Evolutionary conservation across 2,113 vertebrate species (phyloP).

Genomic region (Sceloporus undulatus): DNA sequence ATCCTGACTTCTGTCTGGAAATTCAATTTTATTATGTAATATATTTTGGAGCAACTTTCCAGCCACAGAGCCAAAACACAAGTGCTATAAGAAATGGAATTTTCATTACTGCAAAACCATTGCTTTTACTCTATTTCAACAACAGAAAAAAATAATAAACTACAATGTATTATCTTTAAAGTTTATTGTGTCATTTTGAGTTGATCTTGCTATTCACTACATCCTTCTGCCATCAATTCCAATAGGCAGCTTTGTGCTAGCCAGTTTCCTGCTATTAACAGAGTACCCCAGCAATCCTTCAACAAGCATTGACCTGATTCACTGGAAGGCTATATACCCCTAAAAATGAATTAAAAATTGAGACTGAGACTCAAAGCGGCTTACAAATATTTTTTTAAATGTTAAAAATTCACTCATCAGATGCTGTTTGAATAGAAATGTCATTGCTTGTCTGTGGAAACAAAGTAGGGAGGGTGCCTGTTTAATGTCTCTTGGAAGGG

Average conservation of each 20-base stretch:
- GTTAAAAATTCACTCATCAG: too few relatives aligned
- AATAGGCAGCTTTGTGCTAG: background rate
- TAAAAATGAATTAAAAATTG: background rate
- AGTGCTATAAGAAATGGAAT: constrained; percentile 70
- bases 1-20: constrained; percentile 72
- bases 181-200: constrained; percentile 33
- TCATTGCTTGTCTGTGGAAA: too few relatives aligned
- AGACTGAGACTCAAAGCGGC: too few relatives aligned
- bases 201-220: background rate
- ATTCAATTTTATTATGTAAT: constrained; percentile 74
- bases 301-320: background rate
- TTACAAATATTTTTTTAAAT: too few relatives aligned
- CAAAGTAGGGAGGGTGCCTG: too few relatives aligned
- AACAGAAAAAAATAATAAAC: constrained; percentile 53
- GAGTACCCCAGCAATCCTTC: background rate
- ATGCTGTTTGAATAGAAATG: too few relatives aligned
- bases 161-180: constrained; percentile 33
- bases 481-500: too few relatives aligned
- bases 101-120: constrained; percentile 72
- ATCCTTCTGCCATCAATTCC: background rate
- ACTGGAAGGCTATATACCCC: background rate
- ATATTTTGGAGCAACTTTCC: constrained; percentile 60
- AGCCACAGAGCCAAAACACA: constrained; percentile 62
- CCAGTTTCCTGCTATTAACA: background rate
- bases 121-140: constrained; percentile 60